Evolutionary conservation across 2,888 invertebrate species (phyloP), one percentile per base, ranked within the genome.

Genomic region (Siphlonurus alternatus): DNA sequence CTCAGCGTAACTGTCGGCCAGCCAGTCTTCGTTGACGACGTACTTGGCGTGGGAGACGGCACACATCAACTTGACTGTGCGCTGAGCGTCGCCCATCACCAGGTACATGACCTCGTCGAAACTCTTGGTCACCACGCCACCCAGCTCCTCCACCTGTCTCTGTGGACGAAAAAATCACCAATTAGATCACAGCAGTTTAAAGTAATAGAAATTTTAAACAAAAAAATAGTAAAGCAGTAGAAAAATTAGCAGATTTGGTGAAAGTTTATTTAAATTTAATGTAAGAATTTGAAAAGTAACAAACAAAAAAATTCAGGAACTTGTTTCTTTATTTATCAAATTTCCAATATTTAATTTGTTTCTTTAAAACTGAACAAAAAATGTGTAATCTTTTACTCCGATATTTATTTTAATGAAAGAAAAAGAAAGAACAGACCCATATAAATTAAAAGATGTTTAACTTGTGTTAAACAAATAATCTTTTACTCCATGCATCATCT

Each of bases 91-190:
- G 25, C 87, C 84, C 86, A 92, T 87, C 1, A 98, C 85, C 53
- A 98, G 81, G 75, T 98, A 96, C 0, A 94, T 96, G 23, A 93
- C 93, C 69, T 89, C 87, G 2, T 80, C 76, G 60, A 88, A 85
- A 67, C 84, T 83, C 2, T 85, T 85, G 1, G 88, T 88, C 23
- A 93, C 79, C 20, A 83, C 79, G 0, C 94, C 96, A 38, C 95
- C 95, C 22, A 97, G 81, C 75, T 87, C 84, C 67, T 88, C 74
- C 18, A 82, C 79, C 20, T 56, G 56, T 71, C 80, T 79, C 81
- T 83, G 72, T 24, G 72, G 70, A 51, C 63, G 65, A 53, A 65
- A 63, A 15, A 24, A 25, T n/a, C n/a, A n/a, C n/a, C n/a, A n/a
- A n/a, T n/a, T n/a, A n/a, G n/a, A n/a, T n/a, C n/a, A n/a, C 15